phyloP scores from a whole-genome alignment of 1,140 invertebrate genomes.

The Halictus rubicundus region DNA sequence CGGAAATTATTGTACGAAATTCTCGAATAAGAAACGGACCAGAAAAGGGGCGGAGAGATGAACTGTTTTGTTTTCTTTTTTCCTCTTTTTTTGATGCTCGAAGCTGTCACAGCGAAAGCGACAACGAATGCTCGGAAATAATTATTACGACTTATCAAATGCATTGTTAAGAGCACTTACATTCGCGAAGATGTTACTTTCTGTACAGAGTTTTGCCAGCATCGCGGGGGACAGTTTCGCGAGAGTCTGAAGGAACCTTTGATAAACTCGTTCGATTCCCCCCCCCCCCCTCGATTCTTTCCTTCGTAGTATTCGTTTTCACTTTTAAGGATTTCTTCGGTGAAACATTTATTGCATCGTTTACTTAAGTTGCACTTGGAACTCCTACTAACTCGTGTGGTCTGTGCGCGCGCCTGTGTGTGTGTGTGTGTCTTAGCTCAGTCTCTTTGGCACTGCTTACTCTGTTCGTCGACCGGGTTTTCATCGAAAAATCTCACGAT shows the following conservation, averaged over 20 bases:
- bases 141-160: slow-evolving; percentile 48
- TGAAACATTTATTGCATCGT: slow-evolving; percentile 35
- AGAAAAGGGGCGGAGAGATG: not conserved
- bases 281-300: not conserved
- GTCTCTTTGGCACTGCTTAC: slow-evolving; percentile 50
- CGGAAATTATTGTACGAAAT: not conserved
- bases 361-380: slow-evolving; percentile 50
- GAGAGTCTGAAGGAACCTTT: slow-evolving; percentile 33
- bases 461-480: slow-evolving; percentile 14
- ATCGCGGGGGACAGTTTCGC: slow-evolving; percentile 1
- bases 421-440: slow-evolving; percentile 35
- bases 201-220: slow-evolving; percentile 15
- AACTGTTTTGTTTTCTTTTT: no score
- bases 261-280: not conserved
- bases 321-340: not conserved
- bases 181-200: slow-evolving; percentile 33
- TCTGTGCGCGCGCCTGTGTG: slow-evolving; percentile 12
- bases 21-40: not conserved
- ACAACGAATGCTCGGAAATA: slow-evolving; percentile 17
- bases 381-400: slow-evolving; percentile 8
- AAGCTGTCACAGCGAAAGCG: not conserved
- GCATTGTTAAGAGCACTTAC: slow-evolving; percentile 60
- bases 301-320: not conserved
- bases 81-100: not conserved
- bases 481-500: slow-evolving; percentile 6